A percentile compares a stretch with the other conserved stretches of the same genome.
Conservation (phyloP, 2,797 vertebrate species). For the Tauraco hartlaubi region DNA sequence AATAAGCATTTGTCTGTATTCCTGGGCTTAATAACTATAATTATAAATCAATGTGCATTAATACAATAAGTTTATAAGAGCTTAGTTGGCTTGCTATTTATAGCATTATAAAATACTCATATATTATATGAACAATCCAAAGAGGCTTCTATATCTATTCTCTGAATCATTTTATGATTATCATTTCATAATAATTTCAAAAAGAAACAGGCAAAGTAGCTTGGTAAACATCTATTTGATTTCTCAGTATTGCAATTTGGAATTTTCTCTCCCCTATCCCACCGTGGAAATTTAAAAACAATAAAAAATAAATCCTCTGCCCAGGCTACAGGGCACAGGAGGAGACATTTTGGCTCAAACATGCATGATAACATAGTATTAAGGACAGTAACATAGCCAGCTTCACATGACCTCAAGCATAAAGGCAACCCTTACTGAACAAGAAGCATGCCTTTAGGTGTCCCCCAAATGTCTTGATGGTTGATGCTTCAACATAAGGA, state of each 20-base stretch:
- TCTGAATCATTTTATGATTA: slow-evolving; percentile 41
- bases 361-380: background rate
- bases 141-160: slow-evolving; percentile 33
- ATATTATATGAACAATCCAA: slow-evolving; percentile 22
- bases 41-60: slow-evolving; percentile 62
- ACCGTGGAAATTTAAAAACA: background rate
- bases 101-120: slow-evolving; percentile 34
- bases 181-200: slow-evolving; percentile 31
- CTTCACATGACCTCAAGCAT: background rate
- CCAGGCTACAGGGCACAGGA: background rate
- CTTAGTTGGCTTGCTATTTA: slow-evolving; percentile 43
- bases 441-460: background rate
- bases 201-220: slow-evolving; percentile 14
- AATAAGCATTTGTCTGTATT: slow-evolving; percentile 33
- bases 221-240: slow-evolving; percentile 30
- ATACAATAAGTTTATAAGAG: slow-evolving; percentile 47
- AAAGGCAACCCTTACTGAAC: background rate
- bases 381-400: background rate
- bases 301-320: background rate
- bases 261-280: background rate
- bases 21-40: slow-evolving; percentile 40
- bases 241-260: background rate
- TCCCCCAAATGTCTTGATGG: slow-evolving; percentile 28
- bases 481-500: slow-evolving; percentile 54
- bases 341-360: background rate